A percentile compares a stretch with the other conserved stretches of the same genome.
phyloP scores from a whole-genome alignment of 2,888 invertebrate species.

The Chironomus riparius region DNA sequence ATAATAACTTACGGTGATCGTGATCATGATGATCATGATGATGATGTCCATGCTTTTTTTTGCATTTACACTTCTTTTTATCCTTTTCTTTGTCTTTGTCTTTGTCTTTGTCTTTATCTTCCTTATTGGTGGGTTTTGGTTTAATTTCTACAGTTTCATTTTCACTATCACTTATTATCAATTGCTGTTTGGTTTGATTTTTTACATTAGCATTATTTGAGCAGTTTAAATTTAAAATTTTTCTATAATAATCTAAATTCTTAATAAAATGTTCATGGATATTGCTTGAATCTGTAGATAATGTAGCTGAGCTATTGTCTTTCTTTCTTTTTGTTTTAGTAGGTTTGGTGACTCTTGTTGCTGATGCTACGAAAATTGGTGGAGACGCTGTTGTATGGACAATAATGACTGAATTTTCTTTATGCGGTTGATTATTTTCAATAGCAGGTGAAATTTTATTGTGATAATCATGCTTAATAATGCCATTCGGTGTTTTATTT shows the following conservation, averaged over 20 bases:
- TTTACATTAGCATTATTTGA: not conserved
- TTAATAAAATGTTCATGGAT: conserved; percentile 1
- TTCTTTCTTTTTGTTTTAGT: conserved; percentile 2
- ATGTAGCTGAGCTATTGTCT: not conserved
- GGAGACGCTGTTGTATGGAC: not conserved
- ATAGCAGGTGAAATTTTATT: no score
- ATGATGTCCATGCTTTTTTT: not conserved
- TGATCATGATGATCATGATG: not conserved
- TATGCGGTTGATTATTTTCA: no score
- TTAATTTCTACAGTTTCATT: not conserved
- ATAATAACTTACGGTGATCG: no score
- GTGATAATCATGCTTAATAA: no score
- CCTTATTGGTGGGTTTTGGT: not conserved
- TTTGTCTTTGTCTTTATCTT: not conserved
- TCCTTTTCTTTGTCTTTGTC: not conserved
- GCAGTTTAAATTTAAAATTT: conserved; percentile 5
- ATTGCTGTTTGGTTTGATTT: not conserved
- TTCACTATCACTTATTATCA: not conserved
- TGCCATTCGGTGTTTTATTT: no score
- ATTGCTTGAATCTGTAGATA: not conserved
- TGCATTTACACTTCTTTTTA: not conserved
- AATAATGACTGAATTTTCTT: not conserved
- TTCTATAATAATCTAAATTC: conserved; percentile 10
- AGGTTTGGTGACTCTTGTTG: not conserved
- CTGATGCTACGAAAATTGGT: not conserved